Evolutionary conservation across 2,888 invertebrate species (phyloP), one percentile per base, ranked within the genome.

Genomic region (Spatulosminthurus flaviceps): DNA sequence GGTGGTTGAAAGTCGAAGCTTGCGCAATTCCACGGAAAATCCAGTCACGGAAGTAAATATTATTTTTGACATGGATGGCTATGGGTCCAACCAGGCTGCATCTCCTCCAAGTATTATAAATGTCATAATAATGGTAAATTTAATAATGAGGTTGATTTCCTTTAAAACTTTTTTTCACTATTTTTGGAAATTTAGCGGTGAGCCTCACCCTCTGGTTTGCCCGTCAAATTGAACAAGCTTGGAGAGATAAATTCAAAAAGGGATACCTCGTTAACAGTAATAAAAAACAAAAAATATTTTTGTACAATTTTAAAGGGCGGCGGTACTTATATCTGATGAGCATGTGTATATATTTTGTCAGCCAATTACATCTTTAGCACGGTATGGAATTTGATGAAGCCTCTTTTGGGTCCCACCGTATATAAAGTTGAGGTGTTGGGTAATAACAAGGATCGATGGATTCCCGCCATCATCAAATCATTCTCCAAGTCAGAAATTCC

Each of bases 11-110:
- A 41, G 41, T 26, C 41, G 26, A 24, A 74, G 43, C n/a, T 7
- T 28, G 28, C 9, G 28, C 21, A 60, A 28, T 19, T 26, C 74
- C 5, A 7, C 26, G 4, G 74, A 74, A 1, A n/a, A 26, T 1
- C 60, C 74, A 1, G 74, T 74, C 19, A 43, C 34, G 1, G 74
- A 74, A 16, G 19, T 74, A 2, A 74, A 28, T 26, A 16, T 11
- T 61, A 61, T 74, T 26, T 24, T 74, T 2, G 74, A 74, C 29
- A 74, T 74, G 74, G 74, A 74, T 5, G 74, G 74, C 11, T 74
- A 74, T 60, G 60, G 28, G 11, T 21, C 60, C 16, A 24, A 60
- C 1, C 74, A 74, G 26, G 60, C 74, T 0, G 7, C 61, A 13
- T 51, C 60, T n/a, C 74, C 74, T 2, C 60, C 21, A 22, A 61